A percentile compares a stretch with the other conserved stretches of the same genome.
Evolutionary conservation across 1,140 invertebrate species (phyloP).

Genomic region (Coenobita brevimanus): DNA sequence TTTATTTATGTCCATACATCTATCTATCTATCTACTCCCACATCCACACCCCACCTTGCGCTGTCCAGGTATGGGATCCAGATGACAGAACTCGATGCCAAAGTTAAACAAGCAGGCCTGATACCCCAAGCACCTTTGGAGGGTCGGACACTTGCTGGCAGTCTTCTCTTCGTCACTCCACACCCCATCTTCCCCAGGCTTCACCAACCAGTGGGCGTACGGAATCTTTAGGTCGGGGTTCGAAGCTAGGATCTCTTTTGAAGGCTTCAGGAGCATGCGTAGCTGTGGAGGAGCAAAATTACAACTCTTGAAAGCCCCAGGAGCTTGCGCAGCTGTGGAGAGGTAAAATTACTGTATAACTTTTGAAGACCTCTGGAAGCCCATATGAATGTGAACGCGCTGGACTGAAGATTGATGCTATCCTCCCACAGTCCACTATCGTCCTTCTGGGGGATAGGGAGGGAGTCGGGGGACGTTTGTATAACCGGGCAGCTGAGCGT

Average conservation of each 20-base stretch:
- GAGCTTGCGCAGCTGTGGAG: background rate
- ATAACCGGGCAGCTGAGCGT: no score
- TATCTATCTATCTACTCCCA: no score
- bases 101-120: conserved; percentile 62
- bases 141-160: conserved; percentile 41
- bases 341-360: background rate
- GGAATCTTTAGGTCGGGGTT: conserved; percentile 33
- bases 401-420: no score
- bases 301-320: background rate
- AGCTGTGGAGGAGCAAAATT: background rate
- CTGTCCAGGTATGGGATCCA: conserved; percentile 56
- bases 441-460: no score
- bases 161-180: conserved; percentile 20
- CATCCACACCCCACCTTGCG: conserved; percentile 62
- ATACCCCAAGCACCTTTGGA: conserved; percentile 57
- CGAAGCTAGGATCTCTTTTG: conserved; percentile 8
- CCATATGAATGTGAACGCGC: no score
- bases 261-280: conserved; percentile 1
- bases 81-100: conserved; percentile 62
- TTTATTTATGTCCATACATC: no score
- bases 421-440: no score
- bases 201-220: conserved; percentile 45
- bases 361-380: background rate
- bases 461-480: background rate
- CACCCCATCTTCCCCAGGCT: background rate